Evolutionary conservation across 2,888 invertebrate genomes (phyloP).

Genomic region (Acrobasis consociella): DNA sequence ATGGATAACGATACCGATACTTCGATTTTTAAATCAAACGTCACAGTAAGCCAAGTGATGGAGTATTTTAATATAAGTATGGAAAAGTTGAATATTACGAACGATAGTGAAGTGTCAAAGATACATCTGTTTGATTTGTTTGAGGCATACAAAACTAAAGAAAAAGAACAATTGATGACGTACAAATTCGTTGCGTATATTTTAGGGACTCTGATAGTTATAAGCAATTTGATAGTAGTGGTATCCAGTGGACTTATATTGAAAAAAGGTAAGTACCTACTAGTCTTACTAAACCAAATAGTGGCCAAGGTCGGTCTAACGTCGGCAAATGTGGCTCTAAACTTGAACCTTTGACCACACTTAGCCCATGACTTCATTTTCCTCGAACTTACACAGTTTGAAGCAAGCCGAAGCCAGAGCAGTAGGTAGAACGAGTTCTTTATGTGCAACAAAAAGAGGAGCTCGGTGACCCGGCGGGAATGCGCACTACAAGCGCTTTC

Average conservation of each 20-base stretch:
- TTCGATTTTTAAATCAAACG: constrained; percentile 40
- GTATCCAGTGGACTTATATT: constrained; percentile 86
- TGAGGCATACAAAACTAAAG: constrained; percentile 59
- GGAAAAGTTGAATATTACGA: constrained; percentile 41
- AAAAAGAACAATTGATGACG: constrained; percentile 66
- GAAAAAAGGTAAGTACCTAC: constrained; percentile 76
- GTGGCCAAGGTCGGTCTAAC: constrained; percentile 7
- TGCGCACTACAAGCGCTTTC: no score
- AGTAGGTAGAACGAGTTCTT: no score
- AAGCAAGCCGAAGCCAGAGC: no score
- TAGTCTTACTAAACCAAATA: constrained; percentile 4
- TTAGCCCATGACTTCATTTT: constrained; percentile 3
- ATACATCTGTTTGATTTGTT: constrained; percentile 54
- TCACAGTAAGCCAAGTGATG: constrained; percentile 50
- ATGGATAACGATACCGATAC: constrained; percentile 36
- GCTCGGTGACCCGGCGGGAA: no score
- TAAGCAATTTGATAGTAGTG: constrained; percentile 84
- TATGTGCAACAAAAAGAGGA: no score
- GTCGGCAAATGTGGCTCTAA: constrained; percentile 6
- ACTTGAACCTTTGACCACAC: constrained; percentile 8
- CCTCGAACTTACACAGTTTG: background rate
- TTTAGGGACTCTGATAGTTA: constrained; percentile 80
- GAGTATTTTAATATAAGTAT: constrained; percentile 51
- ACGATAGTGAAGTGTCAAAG: constrained; percentile 57
- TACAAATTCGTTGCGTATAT: constrained; percentile 82